Evolutionary conservation across 2,113 vertebrate species (phyloP).

Genomic region (Brachyistius frenatus): DNA sequence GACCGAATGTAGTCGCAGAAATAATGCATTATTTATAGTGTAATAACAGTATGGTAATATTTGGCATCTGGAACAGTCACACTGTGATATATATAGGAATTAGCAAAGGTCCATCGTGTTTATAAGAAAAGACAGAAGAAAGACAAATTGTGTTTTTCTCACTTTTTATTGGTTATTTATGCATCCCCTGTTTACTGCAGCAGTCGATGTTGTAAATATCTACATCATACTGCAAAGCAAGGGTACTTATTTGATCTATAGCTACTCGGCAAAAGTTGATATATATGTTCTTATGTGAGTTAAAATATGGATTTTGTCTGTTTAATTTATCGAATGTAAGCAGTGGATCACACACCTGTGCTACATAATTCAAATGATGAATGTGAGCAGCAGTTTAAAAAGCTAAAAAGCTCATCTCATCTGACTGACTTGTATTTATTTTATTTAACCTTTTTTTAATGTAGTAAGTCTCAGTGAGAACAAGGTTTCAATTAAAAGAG

Average conservation of each 20-base stretch:
- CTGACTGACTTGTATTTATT: not conserved
- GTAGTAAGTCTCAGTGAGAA: no score
- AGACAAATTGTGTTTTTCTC: no score
- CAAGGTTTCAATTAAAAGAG: no score
- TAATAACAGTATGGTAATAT: not conserved
- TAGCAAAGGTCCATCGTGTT: not conserved
- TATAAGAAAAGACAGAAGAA: not conserved
- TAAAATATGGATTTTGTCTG: not conserved
- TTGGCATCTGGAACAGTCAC: slow-evolving; percentile 6
- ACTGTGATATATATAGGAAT: not conserved
- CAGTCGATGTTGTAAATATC: no score
- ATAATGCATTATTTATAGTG: not conserved
- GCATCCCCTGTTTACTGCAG: no score
- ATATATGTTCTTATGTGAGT: not conserved
- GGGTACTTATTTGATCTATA: no score
- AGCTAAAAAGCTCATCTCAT: not conserved
- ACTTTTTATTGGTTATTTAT: no score
- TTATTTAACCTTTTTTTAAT: no score
- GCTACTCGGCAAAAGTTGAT: not conserved
- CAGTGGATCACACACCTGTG: not conserved
- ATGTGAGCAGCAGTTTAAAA: not conserved
- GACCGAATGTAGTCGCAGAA: not conserved
- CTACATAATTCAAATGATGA: not conserved
- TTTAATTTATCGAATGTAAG: not conserved
- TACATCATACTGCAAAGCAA: not conserved